phyloP scores from a whole-genome alignment of 2,888 invertebrate species.

The Pseudanteris insignis region DNA sequence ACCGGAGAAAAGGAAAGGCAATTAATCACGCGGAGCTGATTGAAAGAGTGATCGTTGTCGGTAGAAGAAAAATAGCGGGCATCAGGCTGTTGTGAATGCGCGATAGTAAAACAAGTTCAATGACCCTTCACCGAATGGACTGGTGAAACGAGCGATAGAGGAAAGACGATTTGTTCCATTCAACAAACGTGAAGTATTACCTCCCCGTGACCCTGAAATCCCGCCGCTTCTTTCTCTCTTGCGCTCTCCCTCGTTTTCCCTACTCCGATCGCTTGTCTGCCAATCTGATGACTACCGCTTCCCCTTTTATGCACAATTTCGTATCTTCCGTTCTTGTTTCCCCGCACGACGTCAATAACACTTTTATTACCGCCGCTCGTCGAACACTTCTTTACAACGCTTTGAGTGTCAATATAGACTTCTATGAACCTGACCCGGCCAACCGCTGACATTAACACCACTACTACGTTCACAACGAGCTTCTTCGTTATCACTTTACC shows the following conservation, averaged over 20 bases:
- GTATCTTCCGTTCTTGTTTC: constrained; percentile 34
- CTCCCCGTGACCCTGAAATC: constrained; percentile 52
- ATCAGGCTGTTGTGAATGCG: too few relatives aligned
- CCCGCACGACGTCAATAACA: constrained; percentile 10
- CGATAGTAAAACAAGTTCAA: constrained; percentile 15
- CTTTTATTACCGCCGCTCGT: constrained; percentile 55
- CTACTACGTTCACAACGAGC: too few relatives aligned
- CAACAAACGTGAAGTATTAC: constrained; percentile 46
- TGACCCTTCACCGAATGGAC: constrained; percentile 32
- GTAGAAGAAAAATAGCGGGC: too few relatives aligned
- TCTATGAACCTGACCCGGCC: constrained; percentile 55
- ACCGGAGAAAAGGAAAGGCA: too few relatives aligned
- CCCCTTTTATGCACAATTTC: constrained; percentile 31
- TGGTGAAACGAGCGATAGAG: constrained; percentile 16
- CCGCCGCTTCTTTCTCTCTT: too few relatives aligned
- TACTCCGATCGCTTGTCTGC: too few relatives aligned
- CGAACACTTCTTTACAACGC: constrained; percentile 49
- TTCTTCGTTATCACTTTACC: too few relatives aligned
- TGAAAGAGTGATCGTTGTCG: too few relatives aligned
- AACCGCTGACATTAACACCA: too few relatives aligned
- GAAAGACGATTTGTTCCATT: constrained; percentile 33
- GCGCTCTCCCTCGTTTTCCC: constrained; percentile 24
- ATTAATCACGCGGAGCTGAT: too few relatives aligned
- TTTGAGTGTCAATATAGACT: constrained; percentile 58
- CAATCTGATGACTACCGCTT: constrained; percentile 20